Evolutionary conservation across 1,140 invertebrate species (phyloP), one percentile per base, ranked within the genome.

Genomic region (Mycetomoellerius zeteki): DNA sequence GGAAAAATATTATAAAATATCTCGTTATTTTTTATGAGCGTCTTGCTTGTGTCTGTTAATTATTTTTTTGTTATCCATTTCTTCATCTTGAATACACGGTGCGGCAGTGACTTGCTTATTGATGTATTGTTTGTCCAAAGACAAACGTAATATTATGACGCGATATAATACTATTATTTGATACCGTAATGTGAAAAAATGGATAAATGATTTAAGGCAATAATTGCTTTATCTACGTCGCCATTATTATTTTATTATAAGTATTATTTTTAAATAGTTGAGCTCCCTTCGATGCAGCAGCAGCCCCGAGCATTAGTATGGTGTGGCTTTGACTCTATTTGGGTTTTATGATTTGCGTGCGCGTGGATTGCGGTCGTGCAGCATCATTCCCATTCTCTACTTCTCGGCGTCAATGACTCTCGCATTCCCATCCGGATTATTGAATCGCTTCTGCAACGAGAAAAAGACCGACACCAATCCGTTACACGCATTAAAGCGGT

Each of bases 401-500:
- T 94, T 94, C 73, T 93, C 91, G 87, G 76, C 77, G 89, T 93
- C 92, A 67, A 80, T 77, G 64, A 86, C 72, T 88, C 90, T 88
- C 54, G 82, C 77, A 43, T 94, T 92, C 56, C 84, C 89, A 30
- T 94, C 90, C 43, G 84, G 77, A 88, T 93, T 94, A 91, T 80
- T 93, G 89, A 94, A 90, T 93, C 94, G 92, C 81, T 94, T 95
- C 94, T 95, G 94, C 47, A 94, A 94, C 64, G 93, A 94, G 87
- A 94, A 91, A 86, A 93, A 91, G 85, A 91, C 90, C 91, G 87
- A 92, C 91, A 93, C 90, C 90, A 85, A 86, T 87, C 43, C 60
- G 89, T 91, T 91, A 91, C 82, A 86, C 77, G 82, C 87, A 21
- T 72, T 69, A 50, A 21, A 3, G 37, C 84, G 85, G 30, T 86